Base-by-base conservation (phyloP, 1,140 invertebrate genomes). In the Latrodectus geometricus region DNA sequence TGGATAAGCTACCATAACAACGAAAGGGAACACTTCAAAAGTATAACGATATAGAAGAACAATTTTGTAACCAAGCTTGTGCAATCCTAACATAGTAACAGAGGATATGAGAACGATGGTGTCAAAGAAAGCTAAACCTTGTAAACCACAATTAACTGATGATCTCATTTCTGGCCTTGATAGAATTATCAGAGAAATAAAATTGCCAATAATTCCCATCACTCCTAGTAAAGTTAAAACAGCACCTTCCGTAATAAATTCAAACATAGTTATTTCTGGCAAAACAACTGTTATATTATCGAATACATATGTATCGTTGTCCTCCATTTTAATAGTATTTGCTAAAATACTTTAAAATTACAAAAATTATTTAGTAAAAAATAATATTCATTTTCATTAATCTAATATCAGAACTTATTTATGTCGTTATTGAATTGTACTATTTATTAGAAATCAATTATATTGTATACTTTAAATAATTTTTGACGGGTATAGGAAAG, bases 1-100 rank as follows among this genome's bases (percentile, higher is more conserved):
- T 0, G 97, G 97, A 91, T 96, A 99, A 9, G 97, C 93, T 86
- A 95, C 94, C 4, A 94, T 94, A 15, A 96, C 95, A 87, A 97
- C 93, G 49, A 87, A 87, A 9, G 86, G 86, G 66, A 76, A 87
- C 14, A 76, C 23, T 69, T 81, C 78, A 14, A 74, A 87, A 5
- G 77, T 87, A 23, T 87, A 87, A 8, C 65, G 20, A 20, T 87
- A 74, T 4, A 87, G 65, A 14, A 81, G 66, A 5, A 21, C 21
- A 21, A 87, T 21, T 14, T 69, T 81, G 52, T 87, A 81, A 9
- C 87, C 87, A 5, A 88, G 21, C n/a, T 78, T 84, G 69, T 78
- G 80, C 61, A 88, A 56, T 0, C 87, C 87, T 0, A 88, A 17
- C 80, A 88, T 84, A 3, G 79, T 84, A 11, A 88, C 49, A 0